Base-by-base conservation (phyloP, 1,140 invertebrate species). In the Leptinotarsa texana region DNA sequence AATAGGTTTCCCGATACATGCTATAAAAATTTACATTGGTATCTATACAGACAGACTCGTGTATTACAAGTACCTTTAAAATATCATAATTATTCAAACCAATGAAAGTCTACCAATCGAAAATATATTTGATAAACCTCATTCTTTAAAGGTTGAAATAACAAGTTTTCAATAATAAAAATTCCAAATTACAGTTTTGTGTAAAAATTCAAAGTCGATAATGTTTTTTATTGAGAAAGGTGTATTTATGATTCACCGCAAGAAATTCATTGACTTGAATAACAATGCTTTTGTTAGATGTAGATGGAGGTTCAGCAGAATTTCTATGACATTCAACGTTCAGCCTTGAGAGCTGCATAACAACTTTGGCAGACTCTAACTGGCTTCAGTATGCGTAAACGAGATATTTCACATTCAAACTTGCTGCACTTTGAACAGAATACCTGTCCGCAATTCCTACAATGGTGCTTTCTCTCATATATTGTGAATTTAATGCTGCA, bases 341-440 rank as follows among this genome's bases (percentile, higher is more conserved):
- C 82, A n/a, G 77, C 67, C 78, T 81, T 83, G 42, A 85, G 74
- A 27, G 78, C 63, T 13, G 83, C 82, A 69, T 82, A 84, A 79
- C 84, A 85, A 62, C 51, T 82, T 68, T 85, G 84, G 74, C 84
- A 85, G 1, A 85, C 84, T 61, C 84, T 75, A 3, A 85, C 84
- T 6, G 83, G 84, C 72, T 65, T 65, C 17, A 57, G n/a, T 71
- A 98, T 98, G 57, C 95, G 90, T 73, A 98, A 87, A 61, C 95
- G 90, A 3, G 93, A 93, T 77, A 98, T 98, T 87, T 97, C 96
- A 69, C 96, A 97, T 86, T 98, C 96, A 88, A 96, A 98, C 77
- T 93, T 90, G 84, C 95, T 97, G 87, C 96, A 98, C 82, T 93
- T 97, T 13, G 96, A 96, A 88, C 98, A 99, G 87, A 98, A 99